Percentiles rank a stretch among this genome's conserved stretches.
Evolutionary conservation across 64 coral and sea anemone genomes (phyloP).

Genomic region (Dendrophyllia cribrosa): DNA sequence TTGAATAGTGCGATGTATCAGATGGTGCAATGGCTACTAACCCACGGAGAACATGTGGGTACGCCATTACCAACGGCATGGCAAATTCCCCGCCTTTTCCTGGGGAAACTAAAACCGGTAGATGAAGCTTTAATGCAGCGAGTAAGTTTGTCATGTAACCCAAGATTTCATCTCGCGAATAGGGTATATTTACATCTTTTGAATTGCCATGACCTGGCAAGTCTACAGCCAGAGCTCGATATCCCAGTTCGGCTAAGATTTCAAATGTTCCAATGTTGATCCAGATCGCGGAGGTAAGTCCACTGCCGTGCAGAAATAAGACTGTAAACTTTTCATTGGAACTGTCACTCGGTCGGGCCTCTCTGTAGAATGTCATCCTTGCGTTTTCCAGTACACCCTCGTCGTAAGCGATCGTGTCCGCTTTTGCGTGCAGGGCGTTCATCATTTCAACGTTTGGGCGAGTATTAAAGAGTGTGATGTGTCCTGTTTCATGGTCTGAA

Average conservation of each 20-base stretch:
- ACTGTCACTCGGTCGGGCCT: slow-evolving; percentile 31
- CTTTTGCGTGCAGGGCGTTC: background rate
- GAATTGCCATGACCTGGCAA: slow-evolving; percentile 86
- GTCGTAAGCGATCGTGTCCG: slow-evolving; percentile 41
- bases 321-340: slow-evolving; percentile 27
- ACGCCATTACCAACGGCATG: slow-evolving; percentile 74
- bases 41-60: slow-evolving; percentile 60
- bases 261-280: slow-evolving; percentile 83
- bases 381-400: slow-evolving; percentile 49
- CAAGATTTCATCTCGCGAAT: slow-evolving; percentile 67
- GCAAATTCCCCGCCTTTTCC: slow-evolving; percentile 70
- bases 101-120: slow-evolving; percentile 68
- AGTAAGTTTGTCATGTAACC: slow-evolving; percentile 72
- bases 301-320: slow-evolving; percentile 65
- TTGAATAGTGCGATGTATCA: slow-evolving; percentile 69
- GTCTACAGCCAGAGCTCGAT: slow-evolving; percentile 76
- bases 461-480: background rate
- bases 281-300: slow-evolving; percentile 70
- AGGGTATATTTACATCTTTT: slow-evolving; percentile 68
- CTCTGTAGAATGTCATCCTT: slow-evolving; percentile 75
- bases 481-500: background rate
- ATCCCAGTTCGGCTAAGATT: slow-evolving; percentile 59
- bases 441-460: background rate
- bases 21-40: slow-evolving; percentile 82
- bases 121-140: slow-evolving; percentile 17